These are phyloP conservation scores for Drosophila chauvacae DNA, from an alignment of 1,140 invertebrate genomes.

Conservation along the genomic window DNA sequence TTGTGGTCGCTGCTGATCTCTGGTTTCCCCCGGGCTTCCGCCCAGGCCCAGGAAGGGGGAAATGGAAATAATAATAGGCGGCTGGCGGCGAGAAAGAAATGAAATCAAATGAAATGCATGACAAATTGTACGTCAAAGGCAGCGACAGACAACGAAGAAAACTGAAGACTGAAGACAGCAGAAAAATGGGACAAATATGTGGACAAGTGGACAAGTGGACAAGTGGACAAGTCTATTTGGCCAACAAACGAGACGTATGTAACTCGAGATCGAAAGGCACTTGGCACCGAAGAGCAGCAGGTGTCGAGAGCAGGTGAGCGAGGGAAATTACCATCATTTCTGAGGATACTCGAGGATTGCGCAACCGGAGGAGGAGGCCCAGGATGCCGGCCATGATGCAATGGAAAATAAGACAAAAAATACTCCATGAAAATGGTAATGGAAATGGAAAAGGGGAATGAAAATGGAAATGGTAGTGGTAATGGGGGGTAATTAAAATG, in stretches of 20 bases:
- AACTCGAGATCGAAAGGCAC: constrained; percentile 22
- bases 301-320: not conserved
- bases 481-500: constrained; percentile 13
- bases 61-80: constrained; percentile 14
- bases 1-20: not conserved
- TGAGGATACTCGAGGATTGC: constrained; percentile 27
- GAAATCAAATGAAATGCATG: constrained; percentile 61
- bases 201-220: constrained; percentile 21
- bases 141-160: constrained; percentile 6
- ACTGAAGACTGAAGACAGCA: too few relatives aligned
- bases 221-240: constrained; percentile 16
- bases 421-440: not conserved
- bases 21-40: constrained; percentile 20
- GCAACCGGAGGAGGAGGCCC: constrained; percentile 14
- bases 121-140: constrained; percentile 32
- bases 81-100: constrained; percentile 31
- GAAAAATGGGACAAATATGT: constrained; percentile 22
- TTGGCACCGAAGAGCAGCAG: constrained; percentile 5
- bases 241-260: not conserved
- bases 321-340: constrained; percentile 25
- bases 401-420: not conserved
- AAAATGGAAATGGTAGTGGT: not conserved
- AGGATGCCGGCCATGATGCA: constrained; percentile 30
- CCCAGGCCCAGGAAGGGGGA: constrained; percentile 25
- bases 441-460: not conserved